phyloP scores from a whole-genome alignment of 1,140 invertebrate species.

The Pissodes strobi region DNA sequence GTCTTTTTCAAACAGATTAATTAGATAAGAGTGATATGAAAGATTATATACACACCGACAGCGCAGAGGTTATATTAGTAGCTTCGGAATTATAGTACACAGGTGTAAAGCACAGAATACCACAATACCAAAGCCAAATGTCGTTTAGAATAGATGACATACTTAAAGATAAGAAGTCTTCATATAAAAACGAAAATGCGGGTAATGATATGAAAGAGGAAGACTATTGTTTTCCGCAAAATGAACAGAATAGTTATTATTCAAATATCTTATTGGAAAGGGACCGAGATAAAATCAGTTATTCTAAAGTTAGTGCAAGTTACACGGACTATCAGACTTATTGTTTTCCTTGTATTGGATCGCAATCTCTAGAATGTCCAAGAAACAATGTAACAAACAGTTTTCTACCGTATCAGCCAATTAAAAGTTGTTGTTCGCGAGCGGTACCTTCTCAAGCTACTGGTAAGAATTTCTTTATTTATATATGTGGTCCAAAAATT shows the following conservation, averaged over 20 bases:
- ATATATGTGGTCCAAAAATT: no score
- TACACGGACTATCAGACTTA: slow-evolving; percentile 1
- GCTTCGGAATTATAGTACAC: neutral
- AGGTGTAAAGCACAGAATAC: neutral
- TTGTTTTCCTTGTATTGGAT: slow-evolving; percentile 3
- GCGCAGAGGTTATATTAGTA: slow-evolving; percentile 13
- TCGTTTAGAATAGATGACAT: slow-evolving; percentile 33
- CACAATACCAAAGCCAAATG: slow-evolving; percentile 2
- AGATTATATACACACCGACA: slow-evolving; percentile 19
- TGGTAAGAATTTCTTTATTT: slow-evolving; percentile 20
- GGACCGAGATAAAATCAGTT: neutral
- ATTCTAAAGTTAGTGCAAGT: neutral
- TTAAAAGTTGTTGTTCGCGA: neutral
- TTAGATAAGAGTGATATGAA: slow-evolving; percentile 26
- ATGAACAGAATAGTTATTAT: neutral
- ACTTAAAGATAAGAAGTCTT: slow-evolving; percentile 12
- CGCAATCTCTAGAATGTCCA: neutral
- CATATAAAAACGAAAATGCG: neutral
- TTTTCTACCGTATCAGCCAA: neutral
- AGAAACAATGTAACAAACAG: neutral
- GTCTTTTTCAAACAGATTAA: slow-evolving; percentile 30
- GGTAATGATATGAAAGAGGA: neutral
- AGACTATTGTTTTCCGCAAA: neutral
- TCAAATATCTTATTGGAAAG: neutral
- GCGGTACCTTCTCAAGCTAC: neutral